A percentile compares a stretch with the other conserved stretches of the same genome.
phyloP scores from a whole-genome alignment of 1,140 invertebrate species.

The Prorops nasuta region DNA sequence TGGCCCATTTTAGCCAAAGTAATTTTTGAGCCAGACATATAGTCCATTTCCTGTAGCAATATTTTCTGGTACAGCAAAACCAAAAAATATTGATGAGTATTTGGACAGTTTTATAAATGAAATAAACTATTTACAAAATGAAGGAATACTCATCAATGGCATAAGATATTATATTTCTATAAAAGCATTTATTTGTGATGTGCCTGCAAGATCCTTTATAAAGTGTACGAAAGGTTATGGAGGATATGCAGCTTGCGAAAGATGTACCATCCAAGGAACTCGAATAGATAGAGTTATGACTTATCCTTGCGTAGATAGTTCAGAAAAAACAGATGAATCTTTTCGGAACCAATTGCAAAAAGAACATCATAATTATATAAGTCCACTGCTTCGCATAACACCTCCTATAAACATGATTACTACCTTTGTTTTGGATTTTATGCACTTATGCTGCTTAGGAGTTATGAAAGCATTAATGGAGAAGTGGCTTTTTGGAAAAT shows the following conservation, averaged over 20 bases:
- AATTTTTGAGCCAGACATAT: conserved; percentile 2
- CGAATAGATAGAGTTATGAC: conserved; percentile 2
- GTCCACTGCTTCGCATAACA: neutral
- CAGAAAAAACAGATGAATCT: neutral
- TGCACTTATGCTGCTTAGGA: neutral
- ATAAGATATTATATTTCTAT: conserved; percentile 3
- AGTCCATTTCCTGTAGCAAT: conserved; percentile 10
- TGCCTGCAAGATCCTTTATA: conserved; percentile 13
- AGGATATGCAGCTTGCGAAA: conserved; percentile 12
- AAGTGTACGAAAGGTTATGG: conserved; percentile 16
- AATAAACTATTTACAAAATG: conserved; percentile 1
- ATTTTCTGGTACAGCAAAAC: neutral
- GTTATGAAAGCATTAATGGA: neutral
- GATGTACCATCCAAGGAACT: conserved; percentile 9
- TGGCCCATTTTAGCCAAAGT: conserved; percentile 16
- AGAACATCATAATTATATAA: neutral
- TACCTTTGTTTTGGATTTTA: neutral
- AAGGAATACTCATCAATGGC: neutral
- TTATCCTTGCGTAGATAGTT: neutral
- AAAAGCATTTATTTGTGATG: conserved; percentile 17
- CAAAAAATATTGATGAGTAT: neutral
- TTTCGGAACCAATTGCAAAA: neutral
- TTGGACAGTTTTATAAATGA: conserved; percentile 1
- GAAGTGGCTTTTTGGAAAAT: neutral
- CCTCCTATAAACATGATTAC: neutral